A percentile compares a stretch with the other conserved stretches of the same genome.
Conservation (phyloP, 2,113 vertebrate species). For the Stegostoma tigrinum region DNA sequence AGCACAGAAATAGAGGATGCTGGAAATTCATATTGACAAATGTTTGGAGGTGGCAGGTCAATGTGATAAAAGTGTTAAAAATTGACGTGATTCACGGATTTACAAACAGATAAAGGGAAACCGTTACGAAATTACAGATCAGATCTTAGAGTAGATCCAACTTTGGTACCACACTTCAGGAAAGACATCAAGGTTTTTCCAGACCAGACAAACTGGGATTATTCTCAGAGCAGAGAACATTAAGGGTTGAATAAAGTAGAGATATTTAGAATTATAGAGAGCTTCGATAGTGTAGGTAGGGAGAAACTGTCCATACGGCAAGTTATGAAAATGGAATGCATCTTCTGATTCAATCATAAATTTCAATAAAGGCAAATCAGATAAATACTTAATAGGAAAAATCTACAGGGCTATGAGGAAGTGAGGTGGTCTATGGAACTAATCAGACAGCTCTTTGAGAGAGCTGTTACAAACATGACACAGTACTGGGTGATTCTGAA, state of each 20-base stretch:
- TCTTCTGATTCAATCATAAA: not conserved
- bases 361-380: not conserved
- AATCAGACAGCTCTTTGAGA: not conserved
- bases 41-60: not conserved
- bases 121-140: not conserved
- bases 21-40: not conserved
- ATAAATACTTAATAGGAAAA: not conserved
- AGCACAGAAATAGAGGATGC: not conserved
- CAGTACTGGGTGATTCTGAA: too few relatives aligned
- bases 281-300: not conserved
- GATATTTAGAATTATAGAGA: not conserved
- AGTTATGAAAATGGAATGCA: not conserved
- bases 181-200: not conserved
- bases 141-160: not conserved
- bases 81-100: not conserved
- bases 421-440: too few relatives aligned
- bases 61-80: not conserved
- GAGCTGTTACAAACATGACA: not conserved
- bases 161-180: not conserved
- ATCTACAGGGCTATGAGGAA: not conserved
- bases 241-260: not conserved
- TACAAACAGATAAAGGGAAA: not conserved
- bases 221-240: slow-evolving; percentile 9
- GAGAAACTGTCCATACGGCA: not conserved
- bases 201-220: too few relatives aligned